phyloP scores from a whole-genome alignment of 2,888 invertebrate species.

The Lissocephala sabroskyi region DNA sequence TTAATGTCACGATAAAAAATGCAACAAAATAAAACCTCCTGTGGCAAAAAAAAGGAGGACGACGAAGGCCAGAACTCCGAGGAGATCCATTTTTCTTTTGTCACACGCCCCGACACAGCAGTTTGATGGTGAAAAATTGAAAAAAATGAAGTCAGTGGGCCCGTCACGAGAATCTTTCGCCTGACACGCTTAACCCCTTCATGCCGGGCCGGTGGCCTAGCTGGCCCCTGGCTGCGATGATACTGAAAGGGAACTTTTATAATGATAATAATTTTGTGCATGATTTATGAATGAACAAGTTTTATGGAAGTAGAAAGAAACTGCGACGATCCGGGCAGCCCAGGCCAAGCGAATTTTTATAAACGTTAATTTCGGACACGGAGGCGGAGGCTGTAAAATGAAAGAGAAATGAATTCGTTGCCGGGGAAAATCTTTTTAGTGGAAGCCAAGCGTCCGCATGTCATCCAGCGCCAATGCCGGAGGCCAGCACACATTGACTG shows the following conservation, averaged over 20 bases:
- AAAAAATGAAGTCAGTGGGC: conserved; percentile 54
- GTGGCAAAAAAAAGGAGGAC: background rate
- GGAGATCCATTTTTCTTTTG: conserved; percentile 59
- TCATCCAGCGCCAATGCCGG: conserved; percentile 6
- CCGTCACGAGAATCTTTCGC: conserved; percentile 28
- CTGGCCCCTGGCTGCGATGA: conserved; percentile 33
- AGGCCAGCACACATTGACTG: conserved; percentile 2
- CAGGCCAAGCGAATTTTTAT: too few relatives aligned
- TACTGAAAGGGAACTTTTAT: conserved; percentile 59
- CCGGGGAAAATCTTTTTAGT: background rate
- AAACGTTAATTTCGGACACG: conserved; percentile 48
- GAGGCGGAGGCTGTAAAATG: conserved; percentile 16
- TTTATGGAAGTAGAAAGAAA: conserved; percentile 38
- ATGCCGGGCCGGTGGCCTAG: conserved; percentile 9
- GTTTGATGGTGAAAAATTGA: conserved; percentile 61
- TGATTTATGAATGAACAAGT: conserved; percentile 62
- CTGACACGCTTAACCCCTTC: conserved; percentile 55
- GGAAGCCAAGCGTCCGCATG: background rate
- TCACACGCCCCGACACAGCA: conserved; percentile 17
- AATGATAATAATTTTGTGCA: conserved; percentile 64
- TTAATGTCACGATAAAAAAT: background rate
- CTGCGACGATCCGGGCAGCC: too few relatives aligned
- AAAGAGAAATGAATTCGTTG: conserved; percentile 1
- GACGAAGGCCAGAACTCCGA: conserved; percentile 26
- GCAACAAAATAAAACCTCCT: too few relatives aligned